Evolutionary conservation across 2,113 vertebrate species (phyloP).

Genomic region (Marmota monax): DNA sequence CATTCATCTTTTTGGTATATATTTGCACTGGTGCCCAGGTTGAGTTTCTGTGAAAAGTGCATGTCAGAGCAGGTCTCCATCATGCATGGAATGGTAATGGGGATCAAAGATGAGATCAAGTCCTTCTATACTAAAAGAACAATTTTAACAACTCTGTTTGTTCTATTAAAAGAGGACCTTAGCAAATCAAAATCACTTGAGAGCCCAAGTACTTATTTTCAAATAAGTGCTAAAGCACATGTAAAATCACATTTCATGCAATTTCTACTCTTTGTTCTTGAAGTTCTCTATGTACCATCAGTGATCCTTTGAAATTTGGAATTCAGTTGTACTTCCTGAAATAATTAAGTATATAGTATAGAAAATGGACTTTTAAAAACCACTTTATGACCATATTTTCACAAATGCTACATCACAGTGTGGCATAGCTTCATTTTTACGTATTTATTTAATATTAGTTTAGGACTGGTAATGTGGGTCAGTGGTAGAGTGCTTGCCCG

Average conservation of each 20-base stretch:
- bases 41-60: background rate
- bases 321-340: background rate
- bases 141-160: background rate
- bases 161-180: conserved; percentile 37
- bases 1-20: background rate
- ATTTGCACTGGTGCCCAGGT: background rate
- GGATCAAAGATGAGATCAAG: background rate
- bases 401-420: background rate
- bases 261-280: conserved; percentile 22
- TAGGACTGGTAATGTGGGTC: background rate
- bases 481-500: too few relatives aligned
- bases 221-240: background rate
- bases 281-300: background rate
- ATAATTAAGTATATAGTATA: background rate
- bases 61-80: background rate
- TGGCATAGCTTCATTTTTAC: conserved; percentile 9
- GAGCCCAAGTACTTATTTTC: background rate
- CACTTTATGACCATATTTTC: background rate
- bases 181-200: background rate
- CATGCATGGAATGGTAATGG: background rate
- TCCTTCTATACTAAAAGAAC: conserved; percentile 17
- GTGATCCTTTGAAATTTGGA: conserved; percentile 43
- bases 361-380: conserved; percentile 44
- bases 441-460: conserved; percentile 66
- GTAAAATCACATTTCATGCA: background rate